Conservation (phyloP, 2,797 vertebrate species). For the Hipposideros larvatus region DNA sequence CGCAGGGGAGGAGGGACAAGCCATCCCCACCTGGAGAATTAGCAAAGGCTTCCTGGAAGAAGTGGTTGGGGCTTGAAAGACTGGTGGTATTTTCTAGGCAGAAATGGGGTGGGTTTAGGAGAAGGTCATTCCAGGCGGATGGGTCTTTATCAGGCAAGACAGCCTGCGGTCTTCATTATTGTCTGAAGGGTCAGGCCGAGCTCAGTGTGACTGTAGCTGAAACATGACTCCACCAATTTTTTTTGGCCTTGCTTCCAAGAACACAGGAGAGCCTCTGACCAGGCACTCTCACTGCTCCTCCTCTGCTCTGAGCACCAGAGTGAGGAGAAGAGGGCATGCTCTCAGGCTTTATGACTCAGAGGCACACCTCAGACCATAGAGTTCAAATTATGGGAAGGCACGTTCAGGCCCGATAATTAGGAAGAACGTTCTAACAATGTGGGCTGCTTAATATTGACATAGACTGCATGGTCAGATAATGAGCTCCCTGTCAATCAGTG, state of each 20-base stretch:
- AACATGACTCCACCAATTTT: neutral
- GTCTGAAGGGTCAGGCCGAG: neutral
- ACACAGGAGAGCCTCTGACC: neutral
- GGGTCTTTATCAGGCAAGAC: neutral
- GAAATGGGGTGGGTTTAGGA: neutral
- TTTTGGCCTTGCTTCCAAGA: neutral
- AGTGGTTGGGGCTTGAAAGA: neutral
- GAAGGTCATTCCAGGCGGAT: neutral
- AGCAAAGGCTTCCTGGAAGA: neutral
- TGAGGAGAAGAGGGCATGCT: neutral
- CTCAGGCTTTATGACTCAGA: neutral
- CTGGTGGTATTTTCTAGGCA: neutral
- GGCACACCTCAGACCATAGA: neutral
- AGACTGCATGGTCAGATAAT: neutral
- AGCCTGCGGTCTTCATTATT: neutral
- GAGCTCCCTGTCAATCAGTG: neutral
- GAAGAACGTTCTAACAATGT: neutral
- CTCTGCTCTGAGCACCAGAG: neutral
- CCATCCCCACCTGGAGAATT: neutral
- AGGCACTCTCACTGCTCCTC: neutral
- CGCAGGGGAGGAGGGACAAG: neutral
- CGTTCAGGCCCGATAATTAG: neutral
- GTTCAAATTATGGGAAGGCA: neutral
- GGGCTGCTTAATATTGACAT: slow-evolving; percentile 12
- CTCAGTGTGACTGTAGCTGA: neutral